Evolutionary conservation across 2,888 invertebrate species (phyloP), one percentile per base, ranked within the genome.

Genomic region (Hirtodrosophila histrioides): DNA sequence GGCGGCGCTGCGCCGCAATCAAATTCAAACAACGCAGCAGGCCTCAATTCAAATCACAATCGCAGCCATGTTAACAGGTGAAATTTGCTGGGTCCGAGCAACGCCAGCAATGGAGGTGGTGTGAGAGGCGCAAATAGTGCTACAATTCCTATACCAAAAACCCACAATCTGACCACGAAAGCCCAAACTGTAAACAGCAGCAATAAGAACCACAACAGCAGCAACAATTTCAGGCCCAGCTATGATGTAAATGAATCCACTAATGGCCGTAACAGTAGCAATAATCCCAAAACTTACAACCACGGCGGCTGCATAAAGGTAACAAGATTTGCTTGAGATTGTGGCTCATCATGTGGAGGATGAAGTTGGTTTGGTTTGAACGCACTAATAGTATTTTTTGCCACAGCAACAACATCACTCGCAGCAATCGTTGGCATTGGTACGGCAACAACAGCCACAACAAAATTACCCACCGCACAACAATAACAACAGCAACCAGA

Each of bases 31-130:
- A 82, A 70, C 12, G 57, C 69, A 44, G 75, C 87, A 31, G 90
- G 90, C 41, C 79, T 91, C 60, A 91, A 89, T 82, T 89, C 90
- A 40, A 91, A 89, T 83, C 91, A 91, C 78, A 91, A 89, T 82
- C 91, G 91, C 60, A 91, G 89, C 44, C 91, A 91, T 69, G 91
- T 91, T 84, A 91, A 91, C 64, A 91, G 91, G 91, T 91, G 91
- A 91, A 91, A 91, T 88, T 88, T 89, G 83, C 84, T 89, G 75
- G 81, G 49, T n/a, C 44, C 51, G 17, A 78, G 67, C 55, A 70
- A 70, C 39, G 67, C 75, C 63, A 72, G 70, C 57, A 44, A 80
- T 75, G 86, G 78, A 79, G 84, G 64, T 69, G 81, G 70, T 54
- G 70, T 60, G 60, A 75, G 57, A 61, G 64, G 69, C 44, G 37